Conservation (phyloP, 1,140 invertebrate species). For the Bombus pascuorum region DNA sequence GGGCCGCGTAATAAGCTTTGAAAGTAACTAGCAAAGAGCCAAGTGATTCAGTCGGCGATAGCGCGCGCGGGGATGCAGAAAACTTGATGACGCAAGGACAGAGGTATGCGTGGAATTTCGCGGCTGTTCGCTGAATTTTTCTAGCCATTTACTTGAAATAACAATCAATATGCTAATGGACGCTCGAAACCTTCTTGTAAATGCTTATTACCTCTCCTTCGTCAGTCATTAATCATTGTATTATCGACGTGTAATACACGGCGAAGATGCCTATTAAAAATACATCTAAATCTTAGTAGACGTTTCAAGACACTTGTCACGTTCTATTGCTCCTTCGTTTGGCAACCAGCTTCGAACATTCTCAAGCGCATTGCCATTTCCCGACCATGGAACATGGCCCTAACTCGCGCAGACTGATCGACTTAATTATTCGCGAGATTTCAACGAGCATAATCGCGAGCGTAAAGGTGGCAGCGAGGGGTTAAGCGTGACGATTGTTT, state of each 20-base stretch:
- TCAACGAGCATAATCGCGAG: background rate
- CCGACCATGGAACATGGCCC: background rate
- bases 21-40: conserved; percentile 5
- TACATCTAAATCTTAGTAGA: background rate
- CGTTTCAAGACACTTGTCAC: background rate
- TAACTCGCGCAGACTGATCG: background rate
- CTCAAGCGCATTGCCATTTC: too few species aligned
- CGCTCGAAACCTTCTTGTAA: background rate
- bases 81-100: conserved; percentile 22
- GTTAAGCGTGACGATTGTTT: background rate
- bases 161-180: background rate
- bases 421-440: background rate
- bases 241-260: background rate
- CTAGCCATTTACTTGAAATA: background rate
- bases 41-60: conserved; percentile 17
- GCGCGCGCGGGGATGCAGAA: conserved; percentile 6
- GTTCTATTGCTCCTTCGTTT: background rate
- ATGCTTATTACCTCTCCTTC: background rate
- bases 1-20: background rate
- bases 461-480: background rate
- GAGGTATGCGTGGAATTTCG: conserved; percentile 27
- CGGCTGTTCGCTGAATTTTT: background rate
- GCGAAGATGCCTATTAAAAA: background rate
- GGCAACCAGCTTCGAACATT: background rate
- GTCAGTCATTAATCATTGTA: background rate